Percentiles rank a stretch among this genome's conserved stretches.
Conservation (phyloP, 2,888 invertebrate species). For the Nudaria mundana region DNA sequence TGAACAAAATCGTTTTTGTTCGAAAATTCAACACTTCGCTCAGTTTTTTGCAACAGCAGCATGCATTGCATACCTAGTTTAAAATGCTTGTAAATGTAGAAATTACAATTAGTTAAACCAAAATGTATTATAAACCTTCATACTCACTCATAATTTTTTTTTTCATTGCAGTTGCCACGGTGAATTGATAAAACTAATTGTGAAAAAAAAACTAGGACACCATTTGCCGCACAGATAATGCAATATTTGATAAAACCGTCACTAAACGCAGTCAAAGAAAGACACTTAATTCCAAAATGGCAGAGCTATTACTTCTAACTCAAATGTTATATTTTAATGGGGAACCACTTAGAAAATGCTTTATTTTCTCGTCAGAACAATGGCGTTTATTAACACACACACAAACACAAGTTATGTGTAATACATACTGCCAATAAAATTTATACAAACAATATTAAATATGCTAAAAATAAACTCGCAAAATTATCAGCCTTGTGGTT, state of each 20-base stretch:
- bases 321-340: too few relatives aligned
- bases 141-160: constrained; percentile 33
- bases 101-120: too few relatives aligned
- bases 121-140: too few relatives aligned
- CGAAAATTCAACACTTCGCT: too few relatives aligned
- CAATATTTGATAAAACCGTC: constrained; percentile 32
- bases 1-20: too few relatives aligned
- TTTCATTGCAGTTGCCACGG: constrained; percentile 28
- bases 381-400: neutral
- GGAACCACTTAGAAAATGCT: constrained; percentile 2
- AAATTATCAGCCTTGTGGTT: too few relatives aligned
- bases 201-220: constrained; percentile 16
- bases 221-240: constrained; percentile 24
- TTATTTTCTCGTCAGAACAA: constrained; percentile 3
- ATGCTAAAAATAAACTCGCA: constrained; percentile 13
- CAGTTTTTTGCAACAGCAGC: too few relatives aligned
- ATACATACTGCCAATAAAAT: constrained; percentile 14
- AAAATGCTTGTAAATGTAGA: too few relatives aligned
- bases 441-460: constrained; percentile 4
- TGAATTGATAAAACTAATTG: constrained; percentile 16
- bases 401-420: too few relatives aligned
- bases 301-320: constrained; percentile 10
- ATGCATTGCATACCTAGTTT: too few relatives aligned
- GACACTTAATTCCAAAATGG: constrained; percentile 18
- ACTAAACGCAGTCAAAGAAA: constrained; percentile 28